A percentile compares a stretch with the other conserved stretches of the same genome.
phyloP scores from a whole-genome alignment of 2,113 vertebrate species.

The Cyprinus carpio region DNA sequence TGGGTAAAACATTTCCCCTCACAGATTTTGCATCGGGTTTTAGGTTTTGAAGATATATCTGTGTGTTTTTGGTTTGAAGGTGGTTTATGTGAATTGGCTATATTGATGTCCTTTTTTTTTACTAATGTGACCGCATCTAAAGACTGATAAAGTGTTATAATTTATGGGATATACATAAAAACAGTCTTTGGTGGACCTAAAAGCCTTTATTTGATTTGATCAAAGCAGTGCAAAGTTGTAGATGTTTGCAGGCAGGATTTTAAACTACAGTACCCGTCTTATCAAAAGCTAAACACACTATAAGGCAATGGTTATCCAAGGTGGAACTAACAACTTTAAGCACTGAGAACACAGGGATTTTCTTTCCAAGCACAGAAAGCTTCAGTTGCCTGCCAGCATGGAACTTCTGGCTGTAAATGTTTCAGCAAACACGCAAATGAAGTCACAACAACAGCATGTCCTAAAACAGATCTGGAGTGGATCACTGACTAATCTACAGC shows the following conservation, averaged over 20 bases:
- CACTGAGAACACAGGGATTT: not conserved
- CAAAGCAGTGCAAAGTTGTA: not conserved
- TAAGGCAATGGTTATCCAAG: not conserved
- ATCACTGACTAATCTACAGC: not conserved
- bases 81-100: not conserved
- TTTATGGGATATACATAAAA: not conserved
- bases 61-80: not conserved
- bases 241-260: not conserved
- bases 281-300: not conserved
- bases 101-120: no score
- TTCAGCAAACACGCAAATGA: conserved; percentile 29
- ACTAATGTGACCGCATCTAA: not conserved
- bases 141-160: not conserved
- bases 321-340: not conserved
- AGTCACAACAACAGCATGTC: conserved; percentile 18
- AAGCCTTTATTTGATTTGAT: not conserved
- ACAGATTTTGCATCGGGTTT: not conserved
- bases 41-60: no score
- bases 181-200: not conserved
- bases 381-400: conserved; percentile 18
- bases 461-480: not conserved
- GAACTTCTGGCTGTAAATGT: conserved; percentile 12
- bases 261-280: not conserved
- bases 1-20: not conserved
- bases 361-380: conserved; percentile 7